Percentiles rank a stretch among this genome's conserved stretches.
Conservation (phyloP, 2,888 invertebrate species). For the Thera britannica region DNA sequence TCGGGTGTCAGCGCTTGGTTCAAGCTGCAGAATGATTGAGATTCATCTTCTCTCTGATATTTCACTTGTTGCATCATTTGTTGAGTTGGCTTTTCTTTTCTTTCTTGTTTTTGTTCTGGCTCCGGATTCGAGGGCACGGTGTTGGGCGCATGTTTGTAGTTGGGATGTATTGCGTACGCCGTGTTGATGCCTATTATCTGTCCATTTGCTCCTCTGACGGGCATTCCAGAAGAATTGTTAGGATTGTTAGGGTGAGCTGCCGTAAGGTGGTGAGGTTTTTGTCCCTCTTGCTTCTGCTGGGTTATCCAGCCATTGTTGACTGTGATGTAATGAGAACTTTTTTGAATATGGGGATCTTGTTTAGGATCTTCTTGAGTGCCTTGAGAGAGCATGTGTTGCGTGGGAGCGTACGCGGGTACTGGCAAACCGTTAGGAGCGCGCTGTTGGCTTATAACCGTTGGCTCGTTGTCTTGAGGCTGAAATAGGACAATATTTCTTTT, state of each 20-base stretch:
- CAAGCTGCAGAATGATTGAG: conserved; percentile 76
- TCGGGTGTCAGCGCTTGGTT: conserved; percentile 80
- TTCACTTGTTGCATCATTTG: conserved; percentile 53
- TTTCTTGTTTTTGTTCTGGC: conserved; percentile 64
- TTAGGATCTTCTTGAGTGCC: conserved; percentile 65
- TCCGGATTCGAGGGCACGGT: conserved; percentile 52
- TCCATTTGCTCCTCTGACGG: conserved; percentile 84
- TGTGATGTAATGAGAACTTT: conserved; percentile 76
- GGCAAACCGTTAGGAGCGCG: conserved; percentile 58
- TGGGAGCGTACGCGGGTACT: conserved; percentile 52
- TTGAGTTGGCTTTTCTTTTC: conserved; percentile 57
- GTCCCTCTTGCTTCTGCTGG: conserved; percentile 67
- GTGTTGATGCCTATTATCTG: conserved; percentile 86
- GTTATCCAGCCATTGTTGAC: conserved; percentile 81
- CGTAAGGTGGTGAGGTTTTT: conserved; percentile 55
- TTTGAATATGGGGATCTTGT: conserved; percentile 71
- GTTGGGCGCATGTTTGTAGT: conserved; percentile 58
- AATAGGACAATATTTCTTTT: conserved; percentile 41
- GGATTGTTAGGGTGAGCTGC: conserved; percentile 51
- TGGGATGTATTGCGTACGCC: conserved; percentile 63
- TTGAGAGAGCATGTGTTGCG: conserved; percentile 56
- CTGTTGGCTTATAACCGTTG: conserved; percentile 55
- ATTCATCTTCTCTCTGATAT: conserved; percentile 70
- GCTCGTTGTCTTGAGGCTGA: conserved; percentile 68
- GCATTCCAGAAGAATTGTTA: conserved; percentile 59